A percentile compares a stretch with the other conserved stretches of the same genome.
Evolutionary conservation across 2,797 vertebrate species (phyloP).

Genomic region (Ceryle rudis): DNA sequence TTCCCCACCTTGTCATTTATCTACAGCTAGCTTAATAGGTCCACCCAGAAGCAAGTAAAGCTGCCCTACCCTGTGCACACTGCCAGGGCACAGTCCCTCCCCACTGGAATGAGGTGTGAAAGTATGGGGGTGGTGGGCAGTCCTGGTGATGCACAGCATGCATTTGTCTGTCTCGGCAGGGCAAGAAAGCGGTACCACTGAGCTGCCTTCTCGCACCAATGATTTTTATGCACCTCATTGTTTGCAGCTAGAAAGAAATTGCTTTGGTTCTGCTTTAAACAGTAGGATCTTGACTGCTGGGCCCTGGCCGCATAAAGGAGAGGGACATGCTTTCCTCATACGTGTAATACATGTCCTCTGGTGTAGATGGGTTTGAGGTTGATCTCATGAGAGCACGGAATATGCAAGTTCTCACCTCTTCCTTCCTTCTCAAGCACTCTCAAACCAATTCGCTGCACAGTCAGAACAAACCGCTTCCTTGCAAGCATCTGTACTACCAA

Average conservation of each 20-base stretch:
- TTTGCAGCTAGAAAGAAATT: neutral
- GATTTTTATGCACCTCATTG: neutral
- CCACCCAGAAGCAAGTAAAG: neutral
- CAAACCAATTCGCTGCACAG: neutral
- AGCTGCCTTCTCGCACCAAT: neutral
- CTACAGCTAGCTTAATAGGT: neutral
- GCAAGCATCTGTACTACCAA: neutral
- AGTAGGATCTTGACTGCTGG: neutral
- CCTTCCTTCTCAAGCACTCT: slow-evolving; percentile 31
- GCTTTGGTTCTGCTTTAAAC: neutral
- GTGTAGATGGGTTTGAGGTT: neutral
- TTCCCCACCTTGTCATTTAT: neutral
- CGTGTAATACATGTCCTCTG: neutral
- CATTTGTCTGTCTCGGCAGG: neutral
- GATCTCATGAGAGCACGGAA: neutral
- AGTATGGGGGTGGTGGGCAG: neutral
- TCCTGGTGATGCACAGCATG: fast-evolving
- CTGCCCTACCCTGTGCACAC: fast-evolving
- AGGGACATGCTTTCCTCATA: neutral
- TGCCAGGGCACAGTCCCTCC: neutral
- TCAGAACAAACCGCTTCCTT: slow-evolving; percentile 21
- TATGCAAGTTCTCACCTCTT: slow-evolving; percentile 37
- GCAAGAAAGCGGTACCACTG: fast-evolving
- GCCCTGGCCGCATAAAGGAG: neutral
- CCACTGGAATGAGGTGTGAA: neutral